These are phyloP conservation scores for Drosophila prostipennis DNA, from an alignment of 2,888 invertebrate genomes.

Conservation along the genomic window DNA sequence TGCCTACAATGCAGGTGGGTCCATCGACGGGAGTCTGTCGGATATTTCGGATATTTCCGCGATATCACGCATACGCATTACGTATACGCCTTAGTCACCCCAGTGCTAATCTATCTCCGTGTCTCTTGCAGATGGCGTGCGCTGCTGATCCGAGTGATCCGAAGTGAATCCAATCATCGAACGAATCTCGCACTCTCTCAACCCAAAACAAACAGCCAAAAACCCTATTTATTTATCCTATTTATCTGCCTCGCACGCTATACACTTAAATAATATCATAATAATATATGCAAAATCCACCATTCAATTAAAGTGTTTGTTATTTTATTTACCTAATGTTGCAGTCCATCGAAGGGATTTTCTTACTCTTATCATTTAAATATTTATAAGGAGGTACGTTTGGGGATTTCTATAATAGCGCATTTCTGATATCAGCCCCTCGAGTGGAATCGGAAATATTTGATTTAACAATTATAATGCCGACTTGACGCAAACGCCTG, in stretches of 20 bases:
- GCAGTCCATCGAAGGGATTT: constrained; percentile 2
- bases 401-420: constrained; percentile 12
- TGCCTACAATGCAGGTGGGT: constrained; percentile 73
- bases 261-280: constrained; percentile 1
- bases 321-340: not conserved
- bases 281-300: not conserved
- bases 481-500: constrained; percentile 23
- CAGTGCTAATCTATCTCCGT: not conserved
- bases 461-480: constrained; percentile 35
- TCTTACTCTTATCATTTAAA: constrained; percentile 16
- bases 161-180: constrained; percentile 29
- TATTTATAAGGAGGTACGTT: not conserved
- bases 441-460: constrained; percentile 40
- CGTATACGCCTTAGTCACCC: constrained; percentile 18
- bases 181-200: constrained; percentile 59
- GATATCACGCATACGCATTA: constrained; percentile 15
- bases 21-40: no score
- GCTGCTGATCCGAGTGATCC: constrained; percentile 48
- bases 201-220: no score
- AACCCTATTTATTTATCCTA: constrained; percentile 34
- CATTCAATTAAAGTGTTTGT: not conserved
- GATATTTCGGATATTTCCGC: not conserved
- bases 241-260: constrained; percentile 30
- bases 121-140: constrained; percentile 64
- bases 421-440: constrained; percentile 2